Base-by-base conservation (phyloP, 1,140 invertebrate species). In the Drosophila subobscura region DNA sequence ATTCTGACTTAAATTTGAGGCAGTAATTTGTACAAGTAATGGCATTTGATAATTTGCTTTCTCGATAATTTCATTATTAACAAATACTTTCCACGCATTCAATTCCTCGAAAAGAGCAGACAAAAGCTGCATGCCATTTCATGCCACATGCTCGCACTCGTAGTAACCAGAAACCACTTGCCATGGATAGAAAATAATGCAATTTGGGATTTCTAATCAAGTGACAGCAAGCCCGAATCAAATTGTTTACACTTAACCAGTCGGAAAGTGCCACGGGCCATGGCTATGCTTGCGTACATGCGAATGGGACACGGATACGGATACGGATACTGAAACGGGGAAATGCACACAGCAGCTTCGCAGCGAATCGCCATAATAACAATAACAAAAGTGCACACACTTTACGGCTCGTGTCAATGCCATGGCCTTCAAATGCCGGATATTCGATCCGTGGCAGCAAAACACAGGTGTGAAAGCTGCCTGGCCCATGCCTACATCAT, bases 331-430 rank as follows among this genome's bases (percentile, higher is more conserved):
- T 5, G 27, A 1, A 14, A 51, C 23, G 20, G 20, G 41, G n/a
- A 64, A 53, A 40, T 67, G 41, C 47, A 20, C 16, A 20, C 16
- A 20, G 16, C 16, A 66, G 46, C 66, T 67, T 40, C 49, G 1
- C 41, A 29, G 29, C 23, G 64, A 53, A 67, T 66, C 37, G 41
- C 41, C 47, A 27, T 42, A 40, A 45, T 16, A 67, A 53, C 47
- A 67, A 53, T 16, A 10, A 29, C 40, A 29, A 65, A 37, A 25
- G 27, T 46, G 64, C 29, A 44, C 65, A 46, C 49, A 46, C 23
- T 40, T 66, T 66, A 45, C 23, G 10, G 27, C 3, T 5, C 20
- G 29, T 6, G 42, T 25, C 27, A 27, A 33, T 58, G 46, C 25
- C 25, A 20, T 49, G 27, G 56, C 56, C 46, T 52, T 59, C 33